These are phyloP conservation scores for Bryconaethiops microstoma DNA, from an alignment of 2,797 vertebrate genomes.

Conservation along the genomic window DNA sequence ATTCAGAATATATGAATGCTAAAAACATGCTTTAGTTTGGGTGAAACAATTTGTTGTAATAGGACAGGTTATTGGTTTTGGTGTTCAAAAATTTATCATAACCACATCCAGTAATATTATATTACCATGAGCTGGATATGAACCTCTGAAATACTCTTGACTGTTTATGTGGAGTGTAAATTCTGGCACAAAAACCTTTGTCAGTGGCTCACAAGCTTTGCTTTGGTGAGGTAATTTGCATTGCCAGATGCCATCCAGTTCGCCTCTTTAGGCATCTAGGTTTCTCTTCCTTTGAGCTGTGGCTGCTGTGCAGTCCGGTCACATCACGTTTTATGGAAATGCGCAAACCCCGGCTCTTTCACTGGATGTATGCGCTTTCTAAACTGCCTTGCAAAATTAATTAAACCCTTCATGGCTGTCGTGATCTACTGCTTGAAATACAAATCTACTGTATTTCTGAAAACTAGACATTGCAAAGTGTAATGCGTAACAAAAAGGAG, in stretches of 20 bases:
- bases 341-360: not conserved
- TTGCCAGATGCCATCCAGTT: slow-evolving; percentile 18
- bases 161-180: not conserved
- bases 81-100: not conserved
- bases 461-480: not conserved
- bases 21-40: not conserved
- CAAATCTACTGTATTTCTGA: not conserved
- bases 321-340: not conserved
- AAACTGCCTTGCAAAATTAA: not conserved
- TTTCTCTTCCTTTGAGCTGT: not conserved
- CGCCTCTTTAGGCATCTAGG: not conserved
- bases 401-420: not conserved
- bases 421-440: not conserved
- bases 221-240: not conserved
- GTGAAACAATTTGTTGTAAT: not conserved
- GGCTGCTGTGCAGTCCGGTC: slow-evolving; percentile 1
- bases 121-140: not conserved
- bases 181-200: not conserved
- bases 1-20: not conserved
- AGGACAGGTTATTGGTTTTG: not conserved
- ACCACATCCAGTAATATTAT: not conserved
- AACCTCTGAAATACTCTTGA: not conserved
- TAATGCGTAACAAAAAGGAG: not conserved
- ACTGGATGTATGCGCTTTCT: not conserved
- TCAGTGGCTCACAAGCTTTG: not conserved